Percentiles rank a stretch among this genome's conserved stretches.
These are phyloP conservation scores for Kuschelorhynchus macadamiae DNA, from an alignment of 2,888 invertebrate genomes.

Conservation along the genomic window DNA sequence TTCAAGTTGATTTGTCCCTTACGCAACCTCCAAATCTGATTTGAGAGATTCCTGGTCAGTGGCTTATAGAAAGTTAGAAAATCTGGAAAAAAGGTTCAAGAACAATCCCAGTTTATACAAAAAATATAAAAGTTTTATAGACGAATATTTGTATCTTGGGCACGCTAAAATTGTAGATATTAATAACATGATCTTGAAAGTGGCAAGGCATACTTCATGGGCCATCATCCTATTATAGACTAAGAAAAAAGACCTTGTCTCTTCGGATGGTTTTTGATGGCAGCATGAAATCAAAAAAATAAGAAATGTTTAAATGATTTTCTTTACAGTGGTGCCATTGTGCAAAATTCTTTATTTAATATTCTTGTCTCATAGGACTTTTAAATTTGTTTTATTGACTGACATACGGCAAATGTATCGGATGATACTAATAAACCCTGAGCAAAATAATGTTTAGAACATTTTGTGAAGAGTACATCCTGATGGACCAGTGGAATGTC, in stretches of 20 bases:
- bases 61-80: slow-evolving; percentile 32
- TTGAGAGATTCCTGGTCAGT: slow-evolving; percentile 38
- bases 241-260: slow-evolving; percentile 42
- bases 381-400: slow-evolving; percentile 30
- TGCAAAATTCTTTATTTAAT: slow-evolving; percentile 14
- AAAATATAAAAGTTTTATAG: slow-evolving; percentile 31
- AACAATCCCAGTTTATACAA: slow-evolving; percentile 25
- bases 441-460: slow-evolving; percentile 36
- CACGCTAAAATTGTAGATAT: slow-evolving; percentile 28
- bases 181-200: neutral
- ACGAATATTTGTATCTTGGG: slow-evolving; percentile 34
- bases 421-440: slow-evolving; percentile 24
- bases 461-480: slow-evolving; percentile 37
- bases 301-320: slow-evolving; percentile 39
- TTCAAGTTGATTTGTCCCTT: slow-evolving; percentile 33
- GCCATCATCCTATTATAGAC: slow-evolving; percentile 44
- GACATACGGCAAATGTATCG: slow-evolving; percentile 48
- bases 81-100: slow-evolving; percentile 31
- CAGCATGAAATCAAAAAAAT: slow-evolving; percentile 40
- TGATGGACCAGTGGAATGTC: neutral
- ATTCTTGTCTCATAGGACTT: slow-evolving; percentile 42
- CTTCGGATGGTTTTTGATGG: slow-evolving; percentile 48
- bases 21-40: slow-evolving; percentile 12
- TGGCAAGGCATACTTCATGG: slow-evolving; percentile 33
- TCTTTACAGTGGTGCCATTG: slow-evolving; percentile 13